These are phyloP conservation scores for Macrophya alboannulata DNA, from an alignment of 2,888 invertebrate species.

Conservation along the genomic window DNA sequence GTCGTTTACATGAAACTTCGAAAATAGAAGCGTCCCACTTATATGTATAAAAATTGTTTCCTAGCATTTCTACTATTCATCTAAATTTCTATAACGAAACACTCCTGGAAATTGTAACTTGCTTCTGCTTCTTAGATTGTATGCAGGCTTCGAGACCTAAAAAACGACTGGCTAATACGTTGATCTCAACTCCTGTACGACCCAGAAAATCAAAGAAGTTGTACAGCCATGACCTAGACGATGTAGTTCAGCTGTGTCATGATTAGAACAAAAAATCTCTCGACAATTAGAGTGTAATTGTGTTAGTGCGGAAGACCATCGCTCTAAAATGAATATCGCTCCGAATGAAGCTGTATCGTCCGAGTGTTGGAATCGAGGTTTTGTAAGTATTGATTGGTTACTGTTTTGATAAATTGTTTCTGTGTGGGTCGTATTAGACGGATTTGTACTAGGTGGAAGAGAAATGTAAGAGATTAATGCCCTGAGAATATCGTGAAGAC, in stretches of 20 bases:
- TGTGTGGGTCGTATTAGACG: not conserved
- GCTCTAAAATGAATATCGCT: not conserved
- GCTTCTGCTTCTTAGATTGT: not conserved
- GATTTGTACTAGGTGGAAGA: not conserved
- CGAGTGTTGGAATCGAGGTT: not conserved
- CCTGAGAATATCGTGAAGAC: conserved; percentile 7
- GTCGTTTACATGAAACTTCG: not conserved
- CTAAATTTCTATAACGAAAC: not conserved
- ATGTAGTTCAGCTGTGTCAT: conserved; percentile 13
- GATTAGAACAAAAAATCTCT: conserved; percentile 10
- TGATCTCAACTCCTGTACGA: not conserved
- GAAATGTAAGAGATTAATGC: not conserved
- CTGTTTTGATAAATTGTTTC: not conserved
- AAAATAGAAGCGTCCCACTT: not conserved
- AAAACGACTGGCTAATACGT: not conserved
- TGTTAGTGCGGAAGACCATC: not conserved
- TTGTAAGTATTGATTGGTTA: not conserved
- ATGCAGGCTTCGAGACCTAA: not conserved
- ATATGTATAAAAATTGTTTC: not conserved
- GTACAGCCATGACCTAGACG: not conserved
- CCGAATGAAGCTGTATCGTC: not conserved
- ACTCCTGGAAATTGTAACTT: not conserved
- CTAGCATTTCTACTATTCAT: not conserved
- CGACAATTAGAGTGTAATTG: conserved; percentile 20
- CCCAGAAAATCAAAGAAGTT: not conserved